Percentiles rank a stretch among this genome's conserved stretches.
These are phyloP conservation scores for Ptychodera flava DNA, from an alignment of 35 echinoderm and acorn worm genomes.

Conservation along the genomic window DNA sequence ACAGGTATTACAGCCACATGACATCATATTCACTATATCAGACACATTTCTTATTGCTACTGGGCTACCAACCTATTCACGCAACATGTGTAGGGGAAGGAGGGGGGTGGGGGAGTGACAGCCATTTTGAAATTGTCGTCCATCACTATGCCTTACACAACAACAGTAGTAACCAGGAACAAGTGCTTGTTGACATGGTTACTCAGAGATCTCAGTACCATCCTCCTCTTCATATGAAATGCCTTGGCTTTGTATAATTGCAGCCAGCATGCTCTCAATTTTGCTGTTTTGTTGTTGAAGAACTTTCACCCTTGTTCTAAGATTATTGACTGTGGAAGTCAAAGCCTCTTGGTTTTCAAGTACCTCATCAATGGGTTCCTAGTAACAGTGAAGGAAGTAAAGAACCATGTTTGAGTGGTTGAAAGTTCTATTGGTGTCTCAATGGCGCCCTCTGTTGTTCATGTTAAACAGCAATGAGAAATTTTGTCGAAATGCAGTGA, in stretches of 20 bases:
- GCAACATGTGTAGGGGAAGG: too few species aligned
- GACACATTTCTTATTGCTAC: too few species aligned
- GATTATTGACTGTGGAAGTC: conserved; percentile 43
- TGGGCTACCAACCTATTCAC: too few species aligned
- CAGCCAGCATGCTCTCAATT: conserved; percentile 73
- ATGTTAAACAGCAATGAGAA: neutral
- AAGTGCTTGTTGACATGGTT: too few species aligned
- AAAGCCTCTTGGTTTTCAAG: conserved; percentile 37
- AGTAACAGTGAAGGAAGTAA: neutral
- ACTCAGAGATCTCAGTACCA: too few species aligned
- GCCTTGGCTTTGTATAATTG: conserved; percentile 42
- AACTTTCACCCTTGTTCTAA: conserved; percentile 71
- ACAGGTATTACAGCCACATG: too few species aligned
- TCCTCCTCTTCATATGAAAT: conserved; percentile 49
- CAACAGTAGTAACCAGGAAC: too few species aligned
- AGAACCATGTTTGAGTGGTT: neutral
- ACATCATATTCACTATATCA: too few species aligned
- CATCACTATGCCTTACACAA: too few species aligned
- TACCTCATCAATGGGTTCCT: conserved; percentile 64
- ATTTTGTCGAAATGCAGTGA: neutral
- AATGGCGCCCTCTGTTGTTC: neutral
- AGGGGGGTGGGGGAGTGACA: too few species aligned
- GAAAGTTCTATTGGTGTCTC: neutral
- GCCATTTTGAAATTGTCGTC: too few species aligned
- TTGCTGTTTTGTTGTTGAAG: conserved; percentile 58